Evolutionary conservation across 2,113 vertebrate species (phyloP), one percentile per base, ranked within the genome.

Genomic region (Solea senegalensis): DNA sequence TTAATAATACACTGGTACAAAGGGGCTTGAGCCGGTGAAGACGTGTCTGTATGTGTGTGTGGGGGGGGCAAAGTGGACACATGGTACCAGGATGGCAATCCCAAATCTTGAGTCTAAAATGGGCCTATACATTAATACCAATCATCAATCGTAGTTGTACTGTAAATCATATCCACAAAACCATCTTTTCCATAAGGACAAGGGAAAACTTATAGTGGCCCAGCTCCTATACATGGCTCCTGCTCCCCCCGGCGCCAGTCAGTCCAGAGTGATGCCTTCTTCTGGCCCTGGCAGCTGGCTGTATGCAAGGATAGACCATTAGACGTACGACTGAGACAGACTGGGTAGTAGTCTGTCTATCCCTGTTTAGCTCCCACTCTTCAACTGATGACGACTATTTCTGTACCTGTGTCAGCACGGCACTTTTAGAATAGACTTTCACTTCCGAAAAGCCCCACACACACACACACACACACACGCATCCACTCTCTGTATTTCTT

Each of bases 121-220:
- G 64, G 74, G 61, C 59, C 58, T 46, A 65, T 85, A 77, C 72
- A 76, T 73, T 75, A 74, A 86, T 74, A 82, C 65, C 51, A 76
- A 85, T 88, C 86, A 87, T 89, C 81, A 90, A 75, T 91, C 88
- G 86, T 15, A 44, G 87, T 80, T 76, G 72, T 91, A 88, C 78
- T 76, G 72, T 91, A 88, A 88, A 86, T 74, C 72, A 76, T 74
- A 59, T 15, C 71, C 45, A 57, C 77, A 65, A 77, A 84, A 71
- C 41, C 61, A 53, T 51, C 59, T 64, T 89, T 88, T 85, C 72
- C 80, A 39, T 61, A 74, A 66, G 77, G 74, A 67, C 66, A 69
- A 51, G 80, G 65, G 73, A 81, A 86, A 82, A 71, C 41, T 41
- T 71, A 40, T 61, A 56, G 78, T 26, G 10, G 46, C 52, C 53